phyloP scores from a whole-genome alignment of 2,888 invertebrate genomes.

The Eupithecia insigniata region DNA sequence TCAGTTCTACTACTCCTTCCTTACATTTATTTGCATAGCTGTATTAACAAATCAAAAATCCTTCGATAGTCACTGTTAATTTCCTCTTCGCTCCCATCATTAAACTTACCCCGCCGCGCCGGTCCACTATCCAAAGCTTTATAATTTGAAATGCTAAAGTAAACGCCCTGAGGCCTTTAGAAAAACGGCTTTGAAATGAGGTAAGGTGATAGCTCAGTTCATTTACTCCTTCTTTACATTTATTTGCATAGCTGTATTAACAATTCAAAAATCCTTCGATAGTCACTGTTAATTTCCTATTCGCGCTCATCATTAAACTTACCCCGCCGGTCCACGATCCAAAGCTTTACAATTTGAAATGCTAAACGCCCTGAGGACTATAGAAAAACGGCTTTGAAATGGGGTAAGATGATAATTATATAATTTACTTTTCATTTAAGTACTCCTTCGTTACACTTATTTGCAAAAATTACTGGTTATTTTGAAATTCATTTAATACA shows the following conservation, averaged over 20 bases:
- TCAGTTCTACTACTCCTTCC: neutral
- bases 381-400: neutral
- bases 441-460: too few species aligned
- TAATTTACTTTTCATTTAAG: neutral
- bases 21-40: too few species aligned
- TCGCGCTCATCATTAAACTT: slow-evolving; percentile 45
- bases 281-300: slow-evolving; percentile 20
- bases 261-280: neutral
- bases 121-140: slow-evolving; percentile 48
- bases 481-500: too few species aligned
- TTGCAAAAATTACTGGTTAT: too few species aligned
- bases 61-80: slow-evolving; percentile 6
- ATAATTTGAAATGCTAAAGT: slow-evolving; percentile 63
- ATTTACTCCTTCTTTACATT: too few species aligned
- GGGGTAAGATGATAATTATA: neutral
- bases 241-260: too few species aligned
- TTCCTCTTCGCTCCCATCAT: slow-evolving; percentile 33
- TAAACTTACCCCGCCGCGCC: slow-evolving; percentile 51
- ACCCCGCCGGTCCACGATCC: slow-evolving; percentile 47
- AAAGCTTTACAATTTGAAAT: slow-evolving; percentile 58
- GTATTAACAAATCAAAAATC: neutral
- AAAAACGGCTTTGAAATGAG: neutral
- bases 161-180: slow-evolving; percentile 42
- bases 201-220: neutral
- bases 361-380: slow-evolving; percentile 48